These are phyloP conservation scores for Synanthedon formicaeformis DNA, from an alignment of 2,888 invertebrate genomes.

Conservation along the genomic window DNA sequence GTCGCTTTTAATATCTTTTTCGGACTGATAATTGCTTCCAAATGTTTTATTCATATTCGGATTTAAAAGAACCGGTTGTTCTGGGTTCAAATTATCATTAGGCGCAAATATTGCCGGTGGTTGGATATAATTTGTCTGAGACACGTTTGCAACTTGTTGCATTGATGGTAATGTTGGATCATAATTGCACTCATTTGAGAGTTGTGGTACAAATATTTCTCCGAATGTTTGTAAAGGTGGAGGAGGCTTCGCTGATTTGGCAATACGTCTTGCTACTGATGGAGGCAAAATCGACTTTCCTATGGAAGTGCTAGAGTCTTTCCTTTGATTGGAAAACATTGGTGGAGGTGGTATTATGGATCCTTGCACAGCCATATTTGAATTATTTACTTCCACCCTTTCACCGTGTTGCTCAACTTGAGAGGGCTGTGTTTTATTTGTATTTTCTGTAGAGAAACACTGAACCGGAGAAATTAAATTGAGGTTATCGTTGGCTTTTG, in stretches of 20 bases:
- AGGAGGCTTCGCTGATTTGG: conserved; percentile 40
- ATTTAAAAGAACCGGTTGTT: not conserved
- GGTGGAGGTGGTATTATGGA: conserved; percentile 51
- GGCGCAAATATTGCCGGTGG: not conserved
- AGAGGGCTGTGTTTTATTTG: not conserved
- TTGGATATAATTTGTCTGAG: not conserved
- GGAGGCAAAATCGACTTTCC: conserved; percentile 47
- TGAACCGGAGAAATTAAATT: no score
- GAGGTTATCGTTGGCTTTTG: no score
- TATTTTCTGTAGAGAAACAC: not conserved
- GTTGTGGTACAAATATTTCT: conserved; percentile 40
- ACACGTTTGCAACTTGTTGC: no score
- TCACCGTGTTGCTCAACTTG: not conserved
- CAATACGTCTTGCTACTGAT: conserved; percentile 51
- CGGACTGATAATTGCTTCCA: not conserved
- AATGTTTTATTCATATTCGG: not conserved
- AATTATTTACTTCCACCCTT: not conserved
- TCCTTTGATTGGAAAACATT: conserved; percentile 43
- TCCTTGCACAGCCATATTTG: not conserved
- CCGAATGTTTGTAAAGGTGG: conserved; percentile 5
- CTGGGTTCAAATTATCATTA: not conserved
- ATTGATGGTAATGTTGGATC: not conserved
- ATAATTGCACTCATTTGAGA: not conserved
- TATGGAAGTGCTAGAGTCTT: conserved; percentile 20
- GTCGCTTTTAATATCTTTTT: not conserved